These are phyloP conservation scores for Neodiprion lecontei DNA, from an alignment of 1,140 invertebrate genomes.

Conservation along the genomic window DNA sequence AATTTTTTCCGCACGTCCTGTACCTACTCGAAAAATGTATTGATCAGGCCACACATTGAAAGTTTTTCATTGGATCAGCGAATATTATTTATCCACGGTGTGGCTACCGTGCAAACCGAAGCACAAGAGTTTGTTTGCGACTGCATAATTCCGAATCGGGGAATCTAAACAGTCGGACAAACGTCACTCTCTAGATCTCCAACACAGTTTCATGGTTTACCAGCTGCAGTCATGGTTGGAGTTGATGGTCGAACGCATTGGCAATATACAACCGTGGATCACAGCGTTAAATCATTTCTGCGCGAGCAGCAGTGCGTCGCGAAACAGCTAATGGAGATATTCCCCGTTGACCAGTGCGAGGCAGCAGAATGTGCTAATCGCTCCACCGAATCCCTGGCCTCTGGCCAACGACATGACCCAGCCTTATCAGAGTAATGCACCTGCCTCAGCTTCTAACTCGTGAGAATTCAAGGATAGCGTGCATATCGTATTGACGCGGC, in stretches of 20 bases:
- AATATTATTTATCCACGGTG: too few species aligned
- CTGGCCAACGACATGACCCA: background rate
- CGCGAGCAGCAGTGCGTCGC: background rate
- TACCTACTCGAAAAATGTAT: too few species aligned
- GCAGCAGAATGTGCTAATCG: background rate
- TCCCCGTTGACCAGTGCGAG: too few species aligned
- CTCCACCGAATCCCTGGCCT: constrained; percentile 1
- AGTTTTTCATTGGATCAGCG: too few species aligned
- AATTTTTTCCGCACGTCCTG: too few species aligned
- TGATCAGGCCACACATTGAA: too few species aligned
- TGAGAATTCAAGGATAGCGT: background rate
- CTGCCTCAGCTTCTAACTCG: background rate
- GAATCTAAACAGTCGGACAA: background rate
- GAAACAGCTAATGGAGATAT: background rate
- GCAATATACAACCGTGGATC: background rate
- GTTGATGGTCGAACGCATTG: background rate
- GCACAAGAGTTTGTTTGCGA: too few species aligned
- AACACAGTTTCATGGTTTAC: background rate
- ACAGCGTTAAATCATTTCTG: background rate
- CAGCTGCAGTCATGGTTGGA: background rate
- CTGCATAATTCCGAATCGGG: too few species aligned
- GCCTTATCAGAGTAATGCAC: background rate
- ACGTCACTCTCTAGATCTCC: background rate
- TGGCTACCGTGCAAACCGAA: too few species aligned
- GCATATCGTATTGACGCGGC: background rate